Percentiles rank a stretch among this genome's conserved stretches.
Conservation (phyloP, 92 coral and sea anemone genomes). For the Porites cylindrica region DNA sequence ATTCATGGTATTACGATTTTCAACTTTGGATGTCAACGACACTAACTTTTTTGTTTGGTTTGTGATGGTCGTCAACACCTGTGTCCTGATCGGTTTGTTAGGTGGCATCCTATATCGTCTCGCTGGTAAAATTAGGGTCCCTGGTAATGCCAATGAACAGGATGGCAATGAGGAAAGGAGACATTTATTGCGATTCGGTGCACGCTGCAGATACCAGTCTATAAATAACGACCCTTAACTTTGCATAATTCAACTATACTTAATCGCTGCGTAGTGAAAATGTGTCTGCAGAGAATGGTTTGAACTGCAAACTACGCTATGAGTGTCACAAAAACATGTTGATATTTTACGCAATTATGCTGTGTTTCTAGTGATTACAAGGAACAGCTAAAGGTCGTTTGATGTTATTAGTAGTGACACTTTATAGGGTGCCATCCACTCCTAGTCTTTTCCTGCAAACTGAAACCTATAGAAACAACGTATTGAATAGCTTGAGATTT, state of each 20-base stretch:
- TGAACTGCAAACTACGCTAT: too few species aligned
- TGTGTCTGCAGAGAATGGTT: too few species aligned
- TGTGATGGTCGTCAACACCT: slow-evolving; percentile 45
- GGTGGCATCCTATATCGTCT: slow-evolving; percentile 20
- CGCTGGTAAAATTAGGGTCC: background rate
- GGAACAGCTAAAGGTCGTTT: too few species aligned
- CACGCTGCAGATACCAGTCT: background rate
- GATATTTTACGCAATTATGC: too few species aligned
- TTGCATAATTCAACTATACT: background rate
- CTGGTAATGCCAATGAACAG: background rate
- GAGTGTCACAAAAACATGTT: too few species aligned
- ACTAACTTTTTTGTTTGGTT: slow-evolving; percentile 36
- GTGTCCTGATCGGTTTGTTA: slow-evolving; percentile 23
- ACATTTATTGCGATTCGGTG: background rate
- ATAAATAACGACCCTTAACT: background rate
- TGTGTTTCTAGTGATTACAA: too few species aligned
- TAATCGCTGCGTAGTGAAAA: too few species aligned
- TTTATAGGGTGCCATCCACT: too few species aligned
- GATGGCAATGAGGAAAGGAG: background rate
- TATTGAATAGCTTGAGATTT: too few species aligned
- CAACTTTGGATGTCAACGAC: slow-evolving; percentile 38
- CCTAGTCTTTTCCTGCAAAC: too few species aligned
- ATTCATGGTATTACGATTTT: slow-evolving; percentile 59
- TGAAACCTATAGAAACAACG: too few species aligned
- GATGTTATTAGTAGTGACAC: too few species aligned